Evolutionary conservation across 2,888 invertebrate species (phyloP), one percentile per base, ranked within the genome.

Genomic region (Andrena flavipes): DNA sequence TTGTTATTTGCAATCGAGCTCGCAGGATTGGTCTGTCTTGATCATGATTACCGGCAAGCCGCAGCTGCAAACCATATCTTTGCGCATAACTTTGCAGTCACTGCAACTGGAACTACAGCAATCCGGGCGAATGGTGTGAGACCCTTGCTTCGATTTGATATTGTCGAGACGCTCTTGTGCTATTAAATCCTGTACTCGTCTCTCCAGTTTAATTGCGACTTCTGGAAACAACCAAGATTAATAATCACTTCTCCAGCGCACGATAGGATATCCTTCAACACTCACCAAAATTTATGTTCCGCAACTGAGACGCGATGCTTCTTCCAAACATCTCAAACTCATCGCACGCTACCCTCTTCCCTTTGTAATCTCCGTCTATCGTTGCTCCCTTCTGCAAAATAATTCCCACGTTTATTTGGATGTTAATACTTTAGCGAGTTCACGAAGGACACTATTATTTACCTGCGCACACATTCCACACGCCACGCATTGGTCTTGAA

Each of bases 301-400:
- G 82, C 35, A 86, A 69, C 51, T 86, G 86, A 69, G 74, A 87
- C 16, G 86, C 86, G 7, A 86, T 54, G 16, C 63, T 82, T 59
- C 82, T 87, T 8, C 80, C 86, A 13, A 87, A 86, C 67, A 84
- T 82, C 0, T 86, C 87, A 13, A 86, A 86, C 2, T 77, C 82
- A 33, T 86, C 84, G n/a, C 60, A 30, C 26, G 8, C 13, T 76
- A 69, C 64, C 29, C 20, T 68, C 65, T 49, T 33, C 16, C 3
- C 49, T 49, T 59, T 68, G 2, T 4, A 2, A 29, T 60, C 13
- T 10, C 29, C 13, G 26, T 72, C 70, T 20, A 26, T 5, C 10
- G 16, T 48, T 16, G 29, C 7, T 20, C 49, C 16, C 29, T 64
- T 56, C 86, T 85, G 20, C 59, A 80, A 75, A 70, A 70, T 62